Base-by-base conservation (phyloP, 1,140 invertebrate genomes). In the Limonius californicus region DNA sequence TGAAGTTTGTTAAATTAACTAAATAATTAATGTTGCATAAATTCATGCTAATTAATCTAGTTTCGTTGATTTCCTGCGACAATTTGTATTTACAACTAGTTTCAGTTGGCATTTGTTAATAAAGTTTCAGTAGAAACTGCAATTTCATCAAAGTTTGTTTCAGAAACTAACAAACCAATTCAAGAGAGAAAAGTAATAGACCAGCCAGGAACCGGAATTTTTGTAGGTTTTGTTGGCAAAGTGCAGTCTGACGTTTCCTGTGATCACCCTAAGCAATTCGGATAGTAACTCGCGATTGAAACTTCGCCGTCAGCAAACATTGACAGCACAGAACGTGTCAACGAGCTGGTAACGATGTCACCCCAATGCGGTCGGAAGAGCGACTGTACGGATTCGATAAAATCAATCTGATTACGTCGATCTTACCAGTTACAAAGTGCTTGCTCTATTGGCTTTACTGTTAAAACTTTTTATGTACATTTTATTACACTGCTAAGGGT, bases 361-460 rank as follows among this genome's bases (percentile, higher is more conserved):
- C 20, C 45, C 16, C 45, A 50, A 50, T 50, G 45, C 12, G 45
- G 45, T 50, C 19, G 45, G 16, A 2, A 21, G 16, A 50, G 45
- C 45, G 20, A 50, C 45, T 50, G 45, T 50, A 50, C 45, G 15
- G 45, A 50, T 50, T 18, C 45, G 45, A 50, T 50, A 50, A 50
- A 50, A 50, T 50, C 45, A 50, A 50, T 50, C 45, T 50, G 45
- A 50, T 50, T 50, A 50, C 16, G 2, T 50, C 45, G 45, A 50
- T 19, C n/a, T 7, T 50, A 50, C 45, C 45, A 18, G 45, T 50
- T 50, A 11, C 45, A 50, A 50, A 50, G 16, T 50, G 45, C 45
- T 50, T 21, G 45, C 15, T 18, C 20, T n/a, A 18, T 50, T 50
- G 12, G 16, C 45, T 21, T 50, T 50, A 18, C 45, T 12, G 35